Base-by-base conservation (phyloP, 2,888 invertebrate genomes). In the Microctonus hyperodae region DNA sequence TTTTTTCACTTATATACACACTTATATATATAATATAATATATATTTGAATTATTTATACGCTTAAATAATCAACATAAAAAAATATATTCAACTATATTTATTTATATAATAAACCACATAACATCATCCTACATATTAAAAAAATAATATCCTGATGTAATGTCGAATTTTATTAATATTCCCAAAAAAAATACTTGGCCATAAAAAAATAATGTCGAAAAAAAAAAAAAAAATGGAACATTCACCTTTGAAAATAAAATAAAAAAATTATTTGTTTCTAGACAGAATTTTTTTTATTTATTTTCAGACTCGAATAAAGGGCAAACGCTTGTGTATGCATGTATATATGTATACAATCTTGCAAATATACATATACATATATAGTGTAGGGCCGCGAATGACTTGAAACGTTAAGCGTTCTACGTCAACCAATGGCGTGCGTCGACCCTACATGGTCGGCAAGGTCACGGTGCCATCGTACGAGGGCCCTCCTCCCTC, bases 401-500 rank as follows among this genome's bases (percentile, higher is more conserved):
- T 65, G 59, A 64, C 57, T 64, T 56, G 55, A 33, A 60, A 50
- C 61, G 61, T 66, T 56, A 35, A 61, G 37, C 35, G 53, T 63
- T 62, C 62, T 65, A 69, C 44, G 64, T 69, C 66, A 64, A 64
- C 70, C 70, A 72, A 70, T 70, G 64, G 64, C 70, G 73, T 69
- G 66, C 71, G 68, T 71, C 69, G 73, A 72, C 72, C 71, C 71
- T 70, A 68, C 64, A 44, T 44, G 70, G 67, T 60, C 65, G 65
- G 72, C 69, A 72, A 69, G 69, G 72, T 70, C 72, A 73, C 71
- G 70, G 69, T 69, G 69, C 69, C 72, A 72, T 71, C 69, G 64
- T 60, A 67, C 71, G 65, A 69, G 65, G 68, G 67, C 70, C 70
- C 70, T 70, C 64, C 70, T 23, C 56, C 40, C 62, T 58, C 22